These are phyloP conservation scores for Eilema caniola DNA, from an alignment of 2,888 invertebrate genomes.

Conservation along the genomic window DNA sequence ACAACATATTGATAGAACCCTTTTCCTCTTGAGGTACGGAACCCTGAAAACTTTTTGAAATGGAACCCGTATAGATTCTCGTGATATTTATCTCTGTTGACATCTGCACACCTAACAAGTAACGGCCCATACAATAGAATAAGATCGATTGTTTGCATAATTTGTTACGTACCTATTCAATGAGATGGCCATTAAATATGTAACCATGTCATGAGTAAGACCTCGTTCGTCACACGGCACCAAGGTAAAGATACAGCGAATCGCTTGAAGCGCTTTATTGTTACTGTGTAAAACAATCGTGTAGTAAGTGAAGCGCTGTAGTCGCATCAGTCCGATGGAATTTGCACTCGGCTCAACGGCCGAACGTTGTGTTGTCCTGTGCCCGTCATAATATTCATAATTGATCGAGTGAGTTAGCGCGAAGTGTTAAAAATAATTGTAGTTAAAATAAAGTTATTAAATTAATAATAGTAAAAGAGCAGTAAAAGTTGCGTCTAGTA, in stretches of 20 bases:
- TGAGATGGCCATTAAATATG: slow-evolving; percentile 34
- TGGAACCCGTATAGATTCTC: background rate
- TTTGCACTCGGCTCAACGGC: slow-evolving; percentile 57
- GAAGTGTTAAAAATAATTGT: background rate
- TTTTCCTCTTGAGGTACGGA: too few relatives aligned
- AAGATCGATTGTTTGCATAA: slow-evolving; percentile 1
- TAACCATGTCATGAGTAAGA: slow-evolving; percentile 31
- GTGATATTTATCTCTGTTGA: background rate
- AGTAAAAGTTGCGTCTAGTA: too few relatives aligned
- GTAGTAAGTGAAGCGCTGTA: slow-evolving; percentile 39
- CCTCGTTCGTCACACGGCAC: slow-evolving; percentile 56
- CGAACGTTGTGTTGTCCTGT: slow-evolving; percentile 31
- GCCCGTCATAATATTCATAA: slow-evolving; percentile 7
- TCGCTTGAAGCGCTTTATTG: slow-evolving; percentile 29
- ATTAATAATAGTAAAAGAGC: too few relatives aligned
- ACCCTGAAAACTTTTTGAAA: background rate
- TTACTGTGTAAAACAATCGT: slow-evolving; percentile 16
- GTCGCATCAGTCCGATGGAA: slow-evolving; percentile 31
- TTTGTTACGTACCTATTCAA: slow-evolving; percentile 22
- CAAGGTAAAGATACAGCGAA: slow-evolving; percentile 21
- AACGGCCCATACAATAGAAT: slow-evolving; percentile 12
- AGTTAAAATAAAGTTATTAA: too few relatives aligned
- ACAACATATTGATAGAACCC: too few relatives aligned
- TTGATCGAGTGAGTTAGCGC: slow-evolving; percentile 37
- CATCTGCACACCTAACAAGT: background rate